phyloP scores from a whole-genome alignment of 2,888 invertebrate genomes.

The Drosophila lacicola region DNA sequence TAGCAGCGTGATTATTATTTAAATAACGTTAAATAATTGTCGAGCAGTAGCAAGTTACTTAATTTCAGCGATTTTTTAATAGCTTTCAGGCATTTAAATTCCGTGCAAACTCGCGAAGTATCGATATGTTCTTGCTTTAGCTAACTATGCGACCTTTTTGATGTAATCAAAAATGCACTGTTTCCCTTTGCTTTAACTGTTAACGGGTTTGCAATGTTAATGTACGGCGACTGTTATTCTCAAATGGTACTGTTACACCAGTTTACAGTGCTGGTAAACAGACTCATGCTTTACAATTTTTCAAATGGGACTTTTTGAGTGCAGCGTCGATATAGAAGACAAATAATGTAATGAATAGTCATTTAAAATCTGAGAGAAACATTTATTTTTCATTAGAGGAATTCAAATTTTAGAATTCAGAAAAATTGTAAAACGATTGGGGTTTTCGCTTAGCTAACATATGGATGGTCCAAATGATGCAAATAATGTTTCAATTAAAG shows the following conservation, averaged over 20 bases:
- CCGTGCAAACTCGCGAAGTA: neutral
- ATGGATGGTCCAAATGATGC: too few species aligned
- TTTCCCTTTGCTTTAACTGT: neutral
- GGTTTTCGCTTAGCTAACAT: too few species aligned
- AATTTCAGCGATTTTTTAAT: neutral
- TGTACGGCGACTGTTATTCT: neutral
- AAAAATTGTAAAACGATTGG: too few species aligned
- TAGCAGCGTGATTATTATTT: neutral
- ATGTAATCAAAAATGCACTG: slow-evolving; percentile 15
- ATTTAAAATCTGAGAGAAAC: too few species aligned
- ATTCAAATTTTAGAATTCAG: too few species aligned
- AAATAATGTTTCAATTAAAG: neutral
- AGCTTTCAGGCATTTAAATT: neutral
- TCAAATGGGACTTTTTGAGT: too few species aligned
- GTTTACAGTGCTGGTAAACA: neutral
- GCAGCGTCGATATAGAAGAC: too few species aligned
- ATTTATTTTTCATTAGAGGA: too few species aligned
- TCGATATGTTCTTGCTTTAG: neutral
- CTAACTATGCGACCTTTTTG: too few species aligned
- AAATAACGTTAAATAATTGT: neutral
- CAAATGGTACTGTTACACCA: neutral
- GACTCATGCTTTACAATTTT: too few species aligned
- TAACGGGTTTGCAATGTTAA: slow-evolving; percentile 1
- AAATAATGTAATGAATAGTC: too few species aligned
- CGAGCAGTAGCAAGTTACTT: neutral